Conservation (phyloP, 2,113 vertebrate species). For the cattle (Bos taurus) region ARS-UCD2.0 NC_037328.1:24019001-24019500, state of each 20-base stretch:
- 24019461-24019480: neutral
- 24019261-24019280: neutral
- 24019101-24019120: neutral
- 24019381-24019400: neutral
- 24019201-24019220: neutral
- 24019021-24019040: neutral
- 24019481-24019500: neutral
- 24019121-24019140: neutral
- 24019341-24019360: neutral
- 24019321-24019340: neutral
- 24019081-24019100: neutral
- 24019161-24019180: neutral
- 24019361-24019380: neutral
- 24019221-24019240: neutral
- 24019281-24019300: neutral
- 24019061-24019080: neutral
- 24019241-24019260: neutral
- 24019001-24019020: neutral
- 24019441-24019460: neutral
- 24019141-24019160: neutral
- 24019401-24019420: neutral
- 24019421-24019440: neutral
- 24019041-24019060: neutral
- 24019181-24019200: neutral
- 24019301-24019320: neutral